Conservation (phyloP, 2,888 invertebrate genomes). For the Laspeyria flexula region DNA sequence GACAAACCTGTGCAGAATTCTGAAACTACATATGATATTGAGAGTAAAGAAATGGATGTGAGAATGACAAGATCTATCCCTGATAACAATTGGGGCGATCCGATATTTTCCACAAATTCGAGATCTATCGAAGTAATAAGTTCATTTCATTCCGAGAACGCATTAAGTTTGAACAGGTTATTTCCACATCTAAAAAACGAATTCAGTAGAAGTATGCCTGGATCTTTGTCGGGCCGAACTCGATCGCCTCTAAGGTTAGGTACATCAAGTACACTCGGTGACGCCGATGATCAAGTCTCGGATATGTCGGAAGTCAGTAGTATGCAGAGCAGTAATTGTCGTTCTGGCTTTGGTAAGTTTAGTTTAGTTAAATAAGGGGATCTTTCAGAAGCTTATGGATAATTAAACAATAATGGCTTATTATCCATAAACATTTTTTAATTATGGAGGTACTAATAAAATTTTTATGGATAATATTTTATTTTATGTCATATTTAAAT, state of each 20-base stretch:
- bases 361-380: neutral
- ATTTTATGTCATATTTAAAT: no score
- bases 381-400: neutral
- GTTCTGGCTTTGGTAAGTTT: conserved; percentile 82
- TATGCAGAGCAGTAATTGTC: conserved; percentile 85
- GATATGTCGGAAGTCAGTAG: conserved; percentile 85
- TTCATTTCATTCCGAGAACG: conserved; percentile 86
- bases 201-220: conserved; percentile 77
- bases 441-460: no score
- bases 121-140: conserved; percentile 87
- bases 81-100: conserved; percentile 89
- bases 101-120: conserved; percentile 81
- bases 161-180: conserved; percentile 85
- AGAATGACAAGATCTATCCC: conserved; percentile 90
- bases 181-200: conserved; percentile 87
- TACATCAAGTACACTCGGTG: conserved; percentile 59
- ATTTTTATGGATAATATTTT: no score
- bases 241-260: conserved; percentile 61
- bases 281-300: conserved; percentile 78
- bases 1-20: conserved; percentile 85
- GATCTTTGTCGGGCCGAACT: conserved; percentile 66
- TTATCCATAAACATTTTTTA: no score
- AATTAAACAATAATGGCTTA: no score
- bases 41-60: conserved; percentile 63
- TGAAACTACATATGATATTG: conserved; percentile 44